Base-by-base conservation (phyloP, 2,888 invertebrate genomes). In the Amblyjoppa fuscipennis region DNA sequence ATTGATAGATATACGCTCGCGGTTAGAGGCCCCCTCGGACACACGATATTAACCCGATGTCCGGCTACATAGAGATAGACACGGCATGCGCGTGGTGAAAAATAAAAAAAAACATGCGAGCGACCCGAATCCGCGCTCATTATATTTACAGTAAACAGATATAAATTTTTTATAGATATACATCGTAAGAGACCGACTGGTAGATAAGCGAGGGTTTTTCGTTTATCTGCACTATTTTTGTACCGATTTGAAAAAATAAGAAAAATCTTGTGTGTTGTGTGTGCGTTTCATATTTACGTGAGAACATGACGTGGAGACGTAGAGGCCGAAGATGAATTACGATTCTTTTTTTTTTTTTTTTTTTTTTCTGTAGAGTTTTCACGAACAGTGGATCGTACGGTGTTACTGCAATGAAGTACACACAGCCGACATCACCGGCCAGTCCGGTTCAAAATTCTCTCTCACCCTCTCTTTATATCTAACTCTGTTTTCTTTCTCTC, bases 271-370 rank as follows among this genome's bases (percentile, higher is more conserved):
- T 41, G 68, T 61, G 69, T 31, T 66, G 41, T 76, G 66, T 76
- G 66, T 66, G 31, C 61, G 28, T 84, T 61, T 64, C 53, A 89
- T 90, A 90, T 90, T 90, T 90, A 89, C 90, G 89, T 89, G 88
- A 49, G 45, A 87, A 89, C 85, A 83, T 84, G 85, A 79, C 81
- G 84, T 81, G 77, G 53, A 68, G 81, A 64, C 61, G 74, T 45
- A 56, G 66, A 68, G n/a, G 75, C 11, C 70, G 51, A 76, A 71
- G 56, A 49, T 61, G 56, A 7, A 45, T 69, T 69, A 49, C 66
- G 28, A 45, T 64, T 76, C 13, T 5, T 64, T 66, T 34, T 0
- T 75, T 38, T 76, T 66, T 28, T 59, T 31, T 61, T 61, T 31
- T 61, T 45, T 76, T 59, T 31, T 61, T 61, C 13, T 61, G 45